These are phyloP conservation scores for Lindbergichthys nudifrons DNA, from an alignment of 2,797 vertebrate genomes.

Conservation along the genomic window DNA sequence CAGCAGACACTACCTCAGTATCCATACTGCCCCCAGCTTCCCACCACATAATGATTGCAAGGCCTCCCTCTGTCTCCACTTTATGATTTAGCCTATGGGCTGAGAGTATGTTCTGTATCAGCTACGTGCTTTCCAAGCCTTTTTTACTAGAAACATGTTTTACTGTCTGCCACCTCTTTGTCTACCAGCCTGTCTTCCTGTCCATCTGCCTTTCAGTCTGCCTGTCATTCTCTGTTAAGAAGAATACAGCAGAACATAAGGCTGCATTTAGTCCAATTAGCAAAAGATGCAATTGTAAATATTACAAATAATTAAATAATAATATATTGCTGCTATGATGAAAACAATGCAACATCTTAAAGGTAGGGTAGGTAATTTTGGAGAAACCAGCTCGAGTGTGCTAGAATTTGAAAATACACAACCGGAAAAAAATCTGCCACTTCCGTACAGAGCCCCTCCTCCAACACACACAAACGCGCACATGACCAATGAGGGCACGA, in stretches of 20 bases:
- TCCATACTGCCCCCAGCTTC: constrained; percentile 47
- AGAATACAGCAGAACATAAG: constrained; percentile 8
- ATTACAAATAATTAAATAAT: too few relatives aligned
- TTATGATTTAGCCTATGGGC: constrained; percentile 40
- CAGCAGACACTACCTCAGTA: constrained; percentile 46
- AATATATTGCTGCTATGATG: too few relatives aligned
- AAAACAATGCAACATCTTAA: not conserved
- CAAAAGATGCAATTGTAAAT: not conserved
- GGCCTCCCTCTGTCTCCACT: constrained; percentile 45
- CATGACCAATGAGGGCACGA: too few relatives aligned
- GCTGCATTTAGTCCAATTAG: not conserved
- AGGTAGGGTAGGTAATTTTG: too few relatives aligned
- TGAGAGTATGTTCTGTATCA: constrained; percentile 31
- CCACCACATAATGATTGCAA: constrained; percentile 61
- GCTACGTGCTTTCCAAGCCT: constrained; percentile 47
- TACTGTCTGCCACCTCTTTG: constrained; percentile 26
- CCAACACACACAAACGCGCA: too few relatives aligned
- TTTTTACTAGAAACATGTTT: constrained; percentile 52
- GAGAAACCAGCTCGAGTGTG: too few relatives aligned
- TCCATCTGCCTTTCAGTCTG: constrained; percentile 31
- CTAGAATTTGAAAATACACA: too few relatives aligned
- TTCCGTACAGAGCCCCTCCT: too few relatives aligned
- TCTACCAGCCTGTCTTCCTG: constrained; percentile 31
- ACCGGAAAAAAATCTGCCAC: too few relatives aligned
- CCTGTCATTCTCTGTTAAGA: not conserved